Base-by-base conservation (phyloP, 2,888 invertebrate genomes). In the Drosophila ezoana region DNA sequence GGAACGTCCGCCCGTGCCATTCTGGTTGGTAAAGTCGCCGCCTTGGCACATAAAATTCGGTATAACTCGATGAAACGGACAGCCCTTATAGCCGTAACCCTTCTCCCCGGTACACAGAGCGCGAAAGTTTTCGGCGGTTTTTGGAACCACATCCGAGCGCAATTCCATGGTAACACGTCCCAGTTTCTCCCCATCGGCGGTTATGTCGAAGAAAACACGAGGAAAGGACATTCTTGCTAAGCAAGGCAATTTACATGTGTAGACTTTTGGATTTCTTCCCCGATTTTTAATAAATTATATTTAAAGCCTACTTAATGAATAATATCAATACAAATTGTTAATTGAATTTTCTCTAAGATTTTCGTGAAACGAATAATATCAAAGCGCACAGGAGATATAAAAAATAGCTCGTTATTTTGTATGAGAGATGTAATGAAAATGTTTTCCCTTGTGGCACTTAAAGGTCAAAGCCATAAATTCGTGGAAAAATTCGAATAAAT, bases 11-110 rank as follows among this genome's bases (percentile, higher is more conserved):
- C 97, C 97, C 85, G 97, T 97, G 93, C 98, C 98, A 91, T 97
- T 97, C 95, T 98, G 96, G 92, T 96, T 96, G 82, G 98, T 98
- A 92, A 98, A 98, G 92, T 98, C 98, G 79, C 98, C 97, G 53
- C 97, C 98, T 94, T 98, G 98, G 93, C 97, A 96, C 98, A 98
- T 98, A 94, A 98, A 98, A 93, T 97, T 97, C 77, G 98, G 98
- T 92, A 98, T 98, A 86, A 98, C 96, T 78, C 98, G 96, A 93
- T 98, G 98, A 95, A 98, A 98, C 79, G 95, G 96, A 92, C 96
- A 97, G 80, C 96, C 96, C 93, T 97, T 97, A 94, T 96, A 98
- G 51, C 98, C 98, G 90, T 96, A 97, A 69, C 98, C 98, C 92
- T 96, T 97, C 92, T 98, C 98, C 44, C 97, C 98, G 37, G 98